Evolutionary conservation across 2,888 invertebrate genomes (phyloP), one percentile per base, ranked within the genome.

Genomic region (Polia nebulosa): DNA sequence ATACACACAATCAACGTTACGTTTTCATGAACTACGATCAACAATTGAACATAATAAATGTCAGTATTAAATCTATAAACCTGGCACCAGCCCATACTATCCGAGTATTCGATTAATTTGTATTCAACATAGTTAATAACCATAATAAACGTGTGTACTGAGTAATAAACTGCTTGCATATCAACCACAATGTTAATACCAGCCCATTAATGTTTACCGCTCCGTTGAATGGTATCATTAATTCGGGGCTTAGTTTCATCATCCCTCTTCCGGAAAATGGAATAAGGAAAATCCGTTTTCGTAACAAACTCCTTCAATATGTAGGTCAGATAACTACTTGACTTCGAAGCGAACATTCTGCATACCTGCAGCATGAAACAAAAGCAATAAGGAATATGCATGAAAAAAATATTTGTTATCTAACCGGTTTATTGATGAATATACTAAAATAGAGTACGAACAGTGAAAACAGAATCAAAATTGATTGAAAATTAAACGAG

Each of bases 1-100:
- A 29, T 47, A 25, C 32, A 36, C 36, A 77, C 49, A 65, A 71
- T 62, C 49, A 59, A 52, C 32, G 39, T 61, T 56, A 60, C 29
- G 57, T 66, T 78, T 59, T 61, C 73, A 72, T 72, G 65, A 76
- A 53, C 25, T 47, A 39, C 47, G 44, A 76, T 72, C 68, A 61
- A 69, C 72, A 69, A 69, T 69, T 34, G 52, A 72, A 62, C 64
- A 72, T 53, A 72, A 76, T 76, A 78, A 78, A 80, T 69, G 76
- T 76, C 80, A 67, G 72, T 47, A 73, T 64, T 65, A 53, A 60
- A 62, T 78, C 60, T 59, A 60, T 60, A 57, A 61, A 72, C 59
- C 67, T 78, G 76, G 71, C 66, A 78, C 22, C 51, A 53, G 25
- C 66, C 63, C 76, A 78, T 51, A 55, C 49, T 56, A 45, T 60